phyloP scores from a whole-genome alignment of 2,113 vertebrate genomes.

The Phodopus roborovskii region DNA sequence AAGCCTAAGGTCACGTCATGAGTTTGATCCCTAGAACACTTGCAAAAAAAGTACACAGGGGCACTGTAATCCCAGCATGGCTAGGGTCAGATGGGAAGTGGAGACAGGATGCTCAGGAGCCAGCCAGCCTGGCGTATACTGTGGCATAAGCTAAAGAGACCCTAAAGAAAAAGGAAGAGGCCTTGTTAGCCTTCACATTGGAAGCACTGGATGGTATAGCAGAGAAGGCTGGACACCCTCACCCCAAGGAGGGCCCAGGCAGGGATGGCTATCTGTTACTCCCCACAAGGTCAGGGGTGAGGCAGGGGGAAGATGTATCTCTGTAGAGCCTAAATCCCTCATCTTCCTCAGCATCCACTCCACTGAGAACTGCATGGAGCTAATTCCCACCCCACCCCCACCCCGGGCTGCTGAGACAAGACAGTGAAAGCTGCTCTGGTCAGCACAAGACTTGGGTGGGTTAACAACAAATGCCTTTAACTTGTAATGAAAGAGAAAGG shows the following conservation, averaged over 20 bases:
- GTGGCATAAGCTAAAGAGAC: not conserved
- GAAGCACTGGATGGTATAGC: not conserved
- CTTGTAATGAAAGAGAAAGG: constrained; percentile 7
- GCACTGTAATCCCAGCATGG: not conserved
- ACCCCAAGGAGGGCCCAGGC: not conserved
- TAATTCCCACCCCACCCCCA: not conserved
- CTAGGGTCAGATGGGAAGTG: not conserved
- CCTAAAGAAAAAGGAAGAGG: not conserved
- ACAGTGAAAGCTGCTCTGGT: constrained; percentile 12
- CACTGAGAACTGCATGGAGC: not conserved
- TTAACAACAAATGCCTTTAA: not conserved
- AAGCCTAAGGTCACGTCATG: too few relatives aligned
- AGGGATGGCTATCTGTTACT: constrained; percentile 15
- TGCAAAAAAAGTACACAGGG: too few relatives aligned
- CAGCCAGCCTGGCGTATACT: not conserved
- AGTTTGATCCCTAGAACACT: not conserved
- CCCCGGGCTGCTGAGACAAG: not conserved
- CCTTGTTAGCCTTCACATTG: not conserved
- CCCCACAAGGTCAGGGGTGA: not conserved
- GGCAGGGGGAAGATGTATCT: not conserved
- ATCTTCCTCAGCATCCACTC: not conserved
- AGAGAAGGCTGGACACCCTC: not conserved
- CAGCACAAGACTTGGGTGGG: not conserved
- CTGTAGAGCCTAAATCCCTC: not conserved
- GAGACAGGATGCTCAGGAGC: not conserved